These are phyloP conservation scores for Acropternis orthonyx DNA, from an alignment of 2,797 vertebrate species.

Conservation along the genomic window DNA sequence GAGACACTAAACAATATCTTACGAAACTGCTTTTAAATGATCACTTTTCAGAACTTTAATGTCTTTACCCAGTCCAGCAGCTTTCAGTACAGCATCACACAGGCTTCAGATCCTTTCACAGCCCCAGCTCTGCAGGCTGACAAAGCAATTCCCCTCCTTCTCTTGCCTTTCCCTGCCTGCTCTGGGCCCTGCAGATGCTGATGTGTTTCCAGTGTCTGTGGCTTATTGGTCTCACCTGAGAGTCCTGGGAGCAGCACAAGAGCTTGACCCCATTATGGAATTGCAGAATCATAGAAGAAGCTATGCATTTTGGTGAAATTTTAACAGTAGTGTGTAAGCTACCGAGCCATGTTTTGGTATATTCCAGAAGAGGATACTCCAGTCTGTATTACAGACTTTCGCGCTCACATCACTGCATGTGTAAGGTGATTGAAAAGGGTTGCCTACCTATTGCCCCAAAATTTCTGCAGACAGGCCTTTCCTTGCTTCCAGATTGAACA, in stretches of 20 bases:
- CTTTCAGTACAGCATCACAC: not conserved
- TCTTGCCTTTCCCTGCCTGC: not conserved
- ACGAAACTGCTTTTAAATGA: not conserved
- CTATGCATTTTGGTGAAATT: not conserved
- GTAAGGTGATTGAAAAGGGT: not conserved
- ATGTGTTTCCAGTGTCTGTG: rapidly evolving
- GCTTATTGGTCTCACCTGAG: not conserved
- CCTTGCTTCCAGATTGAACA: not conserved
- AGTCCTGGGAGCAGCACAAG: not conserved
- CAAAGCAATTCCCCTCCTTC: too few species aligned
- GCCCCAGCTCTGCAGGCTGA: not conserved
- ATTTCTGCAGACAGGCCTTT: not conserved
- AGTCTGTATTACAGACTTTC: not conserved
- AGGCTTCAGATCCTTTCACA: not conserved
- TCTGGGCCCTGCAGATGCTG: not conserved
- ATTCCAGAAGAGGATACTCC: not conserved
- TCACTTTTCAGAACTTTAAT: not conserved
- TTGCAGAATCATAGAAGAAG: not conserved
- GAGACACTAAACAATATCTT: not conserved
- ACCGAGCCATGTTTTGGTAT: not conserved
- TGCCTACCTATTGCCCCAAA: not conserved
- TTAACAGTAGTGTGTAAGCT: not conserved
- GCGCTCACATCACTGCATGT: not conserved
- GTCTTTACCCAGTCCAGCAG: not conserved
- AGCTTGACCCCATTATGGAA: not conserved